Evolutionary conservation across 2,888 invertebrate genomes (phyloP).

Genomic region (Trachelus tabidus): DNA sequence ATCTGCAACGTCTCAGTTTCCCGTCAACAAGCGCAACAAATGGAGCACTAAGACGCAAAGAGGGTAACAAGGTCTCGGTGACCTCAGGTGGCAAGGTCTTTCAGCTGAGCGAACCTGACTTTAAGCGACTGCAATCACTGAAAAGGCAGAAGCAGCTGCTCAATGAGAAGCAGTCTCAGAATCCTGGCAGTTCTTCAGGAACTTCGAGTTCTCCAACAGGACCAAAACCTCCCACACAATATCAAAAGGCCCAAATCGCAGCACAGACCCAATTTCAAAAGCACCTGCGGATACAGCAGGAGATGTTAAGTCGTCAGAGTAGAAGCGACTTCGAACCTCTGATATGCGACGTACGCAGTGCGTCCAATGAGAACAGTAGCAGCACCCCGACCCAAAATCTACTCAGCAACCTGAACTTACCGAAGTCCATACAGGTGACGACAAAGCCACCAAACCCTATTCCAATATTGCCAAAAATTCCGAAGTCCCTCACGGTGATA

Average conservation of each 20-base stretch:
- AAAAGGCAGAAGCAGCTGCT: slow-evolving; percentile 67
- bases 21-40: slow-evolving; percentile 43
- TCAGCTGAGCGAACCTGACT: slow-evolving; percentile 82
- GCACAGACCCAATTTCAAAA: slow-evolving; percentile 59
- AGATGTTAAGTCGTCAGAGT: slow-evolving; percentile 60
- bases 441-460: slow-evolving; percentile 60
- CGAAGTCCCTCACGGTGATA: slow-evolving; percentile 84
- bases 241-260: slow-evolving; percentile 49
- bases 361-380: slow-evolving; percentile 50
- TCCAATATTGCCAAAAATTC: slow-evolving; percentile 79
- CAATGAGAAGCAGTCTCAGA: slow-evolving; percentile 50
- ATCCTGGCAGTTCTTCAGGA: slow-evolving; percentile 17
- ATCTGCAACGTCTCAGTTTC: slow-evolving; percentile 52
- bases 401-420: slow-evolving; percentile 58
- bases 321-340: slow-evolving; percentile 62
- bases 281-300: slow-evolving; percentile 61
- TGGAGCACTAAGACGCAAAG: slow-evolving; percentile 48
- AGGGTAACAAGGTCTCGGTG: slow-evolving; percentile 77
- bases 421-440: slow-evolving; percentile 62
- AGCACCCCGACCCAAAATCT: slow-evolving; percentile 57
- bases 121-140: slow-evolving; percentile 73
- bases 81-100: slow-evolving; percentile 83
- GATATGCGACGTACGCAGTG: slow-evolving; percentile 62
- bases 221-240: slow-evolving; percentile 29
- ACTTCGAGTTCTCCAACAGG: slow-evolving; percentile 5